phyloP scores from a whole-genome alignment of 2,888 invertebrate species.

The Cryptocephalus moraei region DNA sequence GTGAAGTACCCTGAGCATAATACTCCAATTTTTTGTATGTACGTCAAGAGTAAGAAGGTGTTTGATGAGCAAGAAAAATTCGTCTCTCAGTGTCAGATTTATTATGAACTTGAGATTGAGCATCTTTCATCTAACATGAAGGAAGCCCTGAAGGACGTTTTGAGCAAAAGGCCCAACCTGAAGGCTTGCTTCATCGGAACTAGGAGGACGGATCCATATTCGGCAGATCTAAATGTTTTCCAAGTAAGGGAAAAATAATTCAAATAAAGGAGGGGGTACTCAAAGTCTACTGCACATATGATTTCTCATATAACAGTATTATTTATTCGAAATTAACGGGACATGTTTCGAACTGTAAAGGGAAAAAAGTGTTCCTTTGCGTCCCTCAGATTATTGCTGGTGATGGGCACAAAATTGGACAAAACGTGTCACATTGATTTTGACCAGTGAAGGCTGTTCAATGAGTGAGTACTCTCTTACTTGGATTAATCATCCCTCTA shows the following conservation, averaged over 20 bases:
- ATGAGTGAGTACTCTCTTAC: too few species aligned
- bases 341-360: too few species aligned
- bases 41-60: constrained; percentile 68
- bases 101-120: constrained; percentile 65
- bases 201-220: constrained; percentile 76
- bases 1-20: constrained; percentile 27
- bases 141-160: constrained; percentile 53
- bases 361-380: too few species aligned
- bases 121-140: constrained; percentile 63
- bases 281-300: too few species aligned
- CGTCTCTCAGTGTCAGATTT: constrained; percentile 55
- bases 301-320: too few species aligned
- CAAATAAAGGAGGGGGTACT: too few species aligned
- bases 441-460: too few species aligned
- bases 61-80: constrained; percentile 84
- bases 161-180: constrained; percentile 47
- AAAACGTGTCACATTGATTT: too few species aligned
- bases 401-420: too few species aligned
- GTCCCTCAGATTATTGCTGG: too few species aligned
- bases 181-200: constrained; percentile 90
- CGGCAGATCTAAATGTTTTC: constrained; percentile 54
- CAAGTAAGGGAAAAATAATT: constrained; percentile 45
- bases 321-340: too few species aligned
- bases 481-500: too few species aligned
- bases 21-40: constrained; percentile 54